Evolutionary conservation across 1,140 invertebrate species (phyloP).

Genomic region (Hyles euphorbiae): DNA sequence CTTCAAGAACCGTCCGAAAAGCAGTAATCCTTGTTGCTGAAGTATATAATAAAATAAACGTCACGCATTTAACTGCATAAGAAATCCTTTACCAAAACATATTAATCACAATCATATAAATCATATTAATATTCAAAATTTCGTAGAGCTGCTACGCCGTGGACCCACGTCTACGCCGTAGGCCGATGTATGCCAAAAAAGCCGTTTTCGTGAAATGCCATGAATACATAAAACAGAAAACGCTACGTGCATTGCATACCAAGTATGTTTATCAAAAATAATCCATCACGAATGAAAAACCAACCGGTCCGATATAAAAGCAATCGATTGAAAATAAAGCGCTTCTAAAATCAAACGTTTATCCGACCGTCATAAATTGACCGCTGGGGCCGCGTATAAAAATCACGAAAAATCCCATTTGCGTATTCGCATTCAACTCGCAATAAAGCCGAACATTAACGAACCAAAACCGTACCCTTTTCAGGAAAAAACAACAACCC

Average conservation of each 20-base stretch:
- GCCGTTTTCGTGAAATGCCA: too few species aligned
- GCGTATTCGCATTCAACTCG: conserved; percentile 21
- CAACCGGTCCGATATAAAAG: neutral
- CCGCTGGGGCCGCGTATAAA: conserved; percentile 11
- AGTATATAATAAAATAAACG: too few species aligned
- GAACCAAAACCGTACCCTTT: conserved; percentile 18
- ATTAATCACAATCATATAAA: neutral
- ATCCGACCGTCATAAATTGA: conserved; percentile 9
- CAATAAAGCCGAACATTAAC: conserved; percentile 25
- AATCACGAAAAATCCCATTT: conserved; percentile 14
- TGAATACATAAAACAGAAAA: too few species aligned
- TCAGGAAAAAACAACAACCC: conserved; percentile 16
- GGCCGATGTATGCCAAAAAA: too few species aligned
- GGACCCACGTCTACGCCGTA: neutral
- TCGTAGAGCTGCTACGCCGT: conserved; percentile 18
- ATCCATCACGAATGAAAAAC: too few species aligned
- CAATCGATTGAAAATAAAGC: conserved; percentile 9
- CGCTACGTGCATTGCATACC: too few species aligned
- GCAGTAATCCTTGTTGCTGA: too few species aligned
- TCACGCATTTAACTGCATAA: too few species aligned
- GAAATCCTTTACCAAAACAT: too few species aligned
- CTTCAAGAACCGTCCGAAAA: too few species aligned
- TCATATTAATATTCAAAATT: neutral
- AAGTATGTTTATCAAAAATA: too few species aligned
- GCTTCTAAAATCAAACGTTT: conserved; percentile 7